Evolutionary conservation across 2,888 invertebrate species (phyloP).

Genomic region (Cabera pusaria): DNA sequence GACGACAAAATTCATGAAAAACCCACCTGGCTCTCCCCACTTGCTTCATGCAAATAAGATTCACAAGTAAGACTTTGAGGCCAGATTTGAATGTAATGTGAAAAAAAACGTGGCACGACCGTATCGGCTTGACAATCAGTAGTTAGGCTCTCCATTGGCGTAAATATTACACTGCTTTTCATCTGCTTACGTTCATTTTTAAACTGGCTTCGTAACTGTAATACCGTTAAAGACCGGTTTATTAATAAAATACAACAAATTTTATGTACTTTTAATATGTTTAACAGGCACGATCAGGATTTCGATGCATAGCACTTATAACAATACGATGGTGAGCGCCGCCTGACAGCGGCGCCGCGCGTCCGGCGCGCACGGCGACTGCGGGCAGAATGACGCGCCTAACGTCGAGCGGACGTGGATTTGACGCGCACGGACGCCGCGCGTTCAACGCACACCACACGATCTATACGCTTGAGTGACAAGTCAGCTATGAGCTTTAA

Average conservation of each 20-base stretch:
- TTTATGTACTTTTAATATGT: conserved; percentile 14
- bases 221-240: conserved; percentile 22
- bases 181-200: too few relatives aligned
- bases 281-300: conserved; percentile 72
- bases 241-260: too few relatives aligned
- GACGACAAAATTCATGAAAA: conserved; percentile 77
- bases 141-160: conserved; percentile 53
- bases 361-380: conserved; percentile 48
- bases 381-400: conserved; percentile 50
- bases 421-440: conserved; percentile 42
- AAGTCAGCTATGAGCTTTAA: conserved; percentile 6
- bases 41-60: conserved; percentile 80
- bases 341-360: conserved; percentile 71
- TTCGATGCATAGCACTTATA: conserved; percentile 78
- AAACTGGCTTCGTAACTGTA: too few relatives aligned
- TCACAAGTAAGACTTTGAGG: conserved; percentile 65
- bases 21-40: conserved; percentile 74
- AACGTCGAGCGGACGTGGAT: conserved; percentile 33
- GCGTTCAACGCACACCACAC: conserved; percentile 54
- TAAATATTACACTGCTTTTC: conserved; percentile 22
- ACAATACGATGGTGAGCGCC: conserved; percentile 65
- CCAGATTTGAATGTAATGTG: conserved; percentile 51
- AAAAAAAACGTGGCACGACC: conserved; percentile 45
- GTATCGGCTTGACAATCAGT: conserved; percentile 55
- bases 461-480: conserved; percentile 65